Conservation (phyloP, 1,140 invertebrate species). For the Ceratosolen solmsi region DNA sequence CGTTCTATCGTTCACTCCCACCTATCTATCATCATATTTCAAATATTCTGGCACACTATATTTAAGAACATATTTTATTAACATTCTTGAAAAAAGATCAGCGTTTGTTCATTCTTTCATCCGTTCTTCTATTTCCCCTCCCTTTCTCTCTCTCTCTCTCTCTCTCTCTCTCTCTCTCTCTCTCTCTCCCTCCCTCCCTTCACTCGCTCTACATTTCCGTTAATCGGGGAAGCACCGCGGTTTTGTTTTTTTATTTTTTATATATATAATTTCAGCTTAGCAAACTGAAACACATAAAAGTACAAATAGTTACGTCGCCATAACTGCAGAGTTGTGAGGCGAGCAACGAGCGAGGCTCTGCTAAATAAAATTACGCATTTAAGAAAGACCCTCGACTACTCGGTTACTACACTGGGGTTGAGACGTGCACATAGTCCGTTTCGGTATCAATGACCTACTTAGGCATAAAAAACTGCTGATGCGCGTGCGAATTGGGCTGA, state of each 20-base stretch:
- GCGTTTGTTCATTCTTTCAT: background rate
- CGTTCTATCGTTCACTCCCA: background rate
- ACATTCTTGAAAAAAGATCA: constrained; percentile 29
- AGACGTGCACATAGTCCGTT: background rate
- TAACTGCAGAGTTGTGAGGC: constrained; percentile 4
- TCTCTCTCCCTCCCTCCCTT: background rate
- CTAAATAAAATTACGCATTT: constrained; percentile 26
- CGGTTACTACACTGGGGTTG: background rate
- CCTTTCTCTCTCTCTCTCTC: background rate
- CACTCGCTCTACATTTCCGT: constrained; percentile 16
- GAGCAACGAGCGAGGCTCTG: background rate
- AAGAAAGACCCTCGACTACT: constrained; percentile 43
- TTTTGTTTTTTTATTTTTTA: constrained; percentile 28
- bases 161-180: background rate
- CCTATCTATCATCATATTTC: background rate
- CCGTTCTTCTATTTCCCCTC: background rate
- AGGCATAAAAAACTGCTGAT: constrained; percentile 75
- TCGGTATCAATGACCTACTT: constrained; percentile 63
- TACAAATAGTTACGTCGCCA: constrained; percentile 28
- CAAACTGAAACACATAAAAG: constrained; percentile 36
- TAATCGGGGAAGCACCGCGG: constrained; percentile 43
- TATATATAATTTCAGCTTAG: constrained; percentile 28
- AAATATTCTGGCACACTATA: background rate
- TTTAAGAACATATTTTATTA: constrained; percentile 32
- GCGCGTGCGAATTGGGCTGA: constrained; percentile 69